Conservation (phyloP, 2,797 vertebrate genomes). For the Gadopsis bispinosus region DNA sequence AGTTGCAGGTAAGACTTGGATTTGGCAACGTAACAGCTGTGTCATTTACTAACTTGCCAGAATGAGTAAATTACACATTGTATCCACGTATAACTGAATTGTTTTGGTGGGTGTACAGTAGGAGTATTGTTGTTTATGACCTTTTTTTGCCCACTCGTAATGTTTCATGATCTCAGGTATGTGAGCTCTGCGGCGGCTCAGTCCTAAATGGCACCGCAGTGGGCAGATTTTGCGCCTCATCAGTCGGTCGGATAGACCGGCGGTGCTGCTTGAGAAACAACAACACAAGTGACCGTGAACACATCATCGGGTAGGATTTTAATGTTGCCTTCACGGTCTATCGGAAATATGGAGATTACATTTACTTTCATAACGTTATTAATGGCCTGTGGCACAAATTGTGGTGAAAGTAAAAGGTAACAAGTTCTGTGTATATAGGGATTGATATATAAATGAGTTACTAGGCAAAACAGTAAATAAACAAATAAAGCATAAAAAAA, state of each 20-base stretch:
- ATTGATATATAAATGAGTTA: background rate
- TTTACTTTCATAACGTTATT: background rate
- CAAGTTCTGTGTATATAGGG: background rate
- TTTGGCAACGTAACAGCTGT: background rate
- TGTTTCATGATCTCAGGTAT: conserved; percentile 76
- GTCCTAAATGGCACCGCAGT: conserved; percentile 76
- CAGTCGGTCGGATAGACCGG: conserved; percentile 70
- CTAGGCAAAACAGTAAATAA: background rate
- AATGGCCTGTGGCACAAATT: background rate
- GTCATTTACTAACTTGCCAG: background rate
- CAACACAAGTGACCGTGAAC: conserved; percentile 67
- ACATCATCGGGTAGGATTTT: conserved; percentile 80
- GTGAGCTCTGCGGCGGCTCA: conserved; percentile 81
- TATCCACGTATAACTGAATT: background rate
- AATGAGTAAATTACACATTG: background rate
- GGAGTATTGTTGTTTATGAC: conserved; percentile 17
- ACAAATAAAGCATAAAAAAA: background rate
- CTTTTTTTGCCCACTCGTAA: background rate
- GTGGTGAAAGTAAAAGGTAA: background rate
- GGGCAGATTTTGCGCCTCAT: conserved; percentile 79
- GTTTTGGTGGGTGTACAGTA: conserved; percentile 8
- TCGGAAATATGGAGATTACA: background rate
- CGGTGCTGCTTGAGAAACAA: conserved; percentile 85
- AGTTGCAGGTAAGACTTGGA: conserved; percentile 70
- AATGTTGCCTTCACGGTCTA: conserved; percentile 18